phyloP scores from a whole-genome alignment of 2,888 invertebrate species.

The Campaea margaritaria region DNA sequence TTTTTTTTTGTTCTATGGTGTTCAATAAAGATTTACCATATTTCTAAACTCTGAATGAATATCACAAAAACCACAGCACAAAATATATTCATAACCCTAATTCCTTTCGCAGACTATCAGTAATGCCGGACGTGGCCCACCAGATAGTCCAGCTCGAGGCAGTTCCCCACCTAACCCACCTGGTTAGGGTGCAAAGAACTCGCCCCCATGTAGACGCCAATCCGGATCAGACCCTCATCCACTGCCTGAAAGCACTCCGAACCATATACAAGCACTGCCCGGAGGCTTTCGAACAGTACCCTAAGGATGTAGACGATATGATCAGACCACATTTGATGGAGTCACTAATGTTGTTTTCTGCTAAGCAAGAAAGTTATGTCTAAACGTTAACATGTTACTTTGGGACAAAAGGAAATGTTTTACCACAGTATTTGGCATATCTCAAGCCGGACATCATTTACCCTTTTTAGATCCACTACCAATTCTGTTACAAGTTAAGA shows the following conservation, averaged over 20 bases:
- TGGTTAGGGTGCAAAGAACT: slow-evolving; percentile 86
- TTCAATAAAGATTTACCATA: too few relatives aligned
- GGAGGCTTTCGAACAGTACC: slow-evolving; percentile 68
- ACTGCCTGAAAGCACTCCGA: slow-evolving; percentile 77
- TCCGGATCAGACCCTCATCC: slow-evolving; percentile 77
- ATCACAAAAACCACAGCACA: background rate
- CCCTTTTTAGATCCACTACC: too few relatives aligned
- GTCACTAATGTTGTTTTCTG: slow-evolving; percentile 91
- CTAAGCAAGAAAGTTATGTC: slow-evolving; percentile 92
- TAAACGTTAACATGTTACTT: slow-evolving; percentile 52
- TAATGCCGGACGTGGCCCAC: slow-evolving; percentile 87
- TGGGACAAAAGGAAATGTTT: too few relatives aligned
- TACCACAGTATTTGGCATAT: too few relatives aligned
- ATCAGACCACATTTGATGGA: slow-evolving; percentile 91
- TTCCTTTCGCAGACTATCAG: slow-evolving; percentile 83
- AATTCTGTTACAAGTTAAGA: too few relatives aligned
- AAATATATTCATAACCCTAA: background rate
- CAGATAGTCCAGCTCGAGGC: slow-evolving; percentile 90
- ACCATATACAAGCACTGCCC: slow-evolving; percentile 78
- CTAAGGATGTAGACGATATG: slow-evolving; percentile 89
- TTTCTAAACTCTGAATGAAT: too few relatives aligned
- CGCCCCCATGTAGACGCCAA: slow-evolving; percentile 66
- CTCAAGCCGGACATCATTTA: too few relatives aligned
- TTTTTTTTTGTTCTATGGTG: too few relatives aligned
- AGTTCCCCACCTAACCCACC: slow-evolving; percentile 86